Base-by-base conservation (phyloP, 2,797 vertebrate genomes). In the Macropus fuliginosus region DNA sequence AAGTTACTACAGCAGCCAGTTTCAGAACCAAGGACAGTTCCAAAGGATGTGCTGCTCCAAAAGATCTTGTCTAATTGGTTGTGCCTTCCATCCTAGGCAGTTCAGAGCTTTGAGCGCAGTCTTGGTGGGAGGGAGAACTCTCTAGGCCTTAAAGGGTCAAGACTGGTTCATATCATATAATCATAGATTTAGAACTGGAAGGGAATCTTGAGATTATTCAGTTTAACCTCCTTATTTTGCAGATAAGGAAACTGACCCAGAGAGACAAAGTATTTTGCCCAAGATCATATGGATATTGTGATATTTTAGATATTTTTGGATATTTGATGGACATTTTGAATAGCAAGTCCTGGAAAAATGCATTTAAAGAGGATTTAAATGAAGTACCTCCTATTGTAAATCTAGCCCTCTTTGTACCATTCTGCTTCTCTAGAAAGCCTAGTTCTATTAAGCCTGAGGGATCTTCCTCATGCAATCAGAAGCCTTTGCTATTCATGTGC, bases 1-100 rank as follows among this genome's bases (percentile, higher is more conserved):
- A 92, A 92, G 50, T 55, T 56, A 92, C 11, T n/a, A 13, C 57
- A 56, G 92, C 54, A 96, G 55, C 27, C 4, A 59, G 50, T 55
- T 59, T 81, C 55, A 90, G 55, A 4, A 91, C 40, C 74, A 55
- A 91, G 46, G 91, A 92, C 31, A 96, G 50, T 57, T 92, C 87
- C 59, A 4, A 56, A 55, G 50, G 24, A 46, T 11, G 5, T 54
- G 54, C 27, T 62, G 5, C 8, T 92, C 93, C 31, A 18, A 34
- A 13, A 46, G 27, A 56, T 57, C 40, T 55, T 57, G 16, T 0
- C 5, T 2, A 34, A 54, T 1, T 1, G 13, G 50, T 1, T 9
- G n/a, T 91, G 46, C 59, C 16, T n/a, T 57, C 94, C 40, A 46
- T 28, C 24, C 74, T 34, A 18, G n/a, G 46, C 18, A 93, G 13